Base-by-base conservation (phyloP, 1,140 invertebrate species). In the Diplogasteroides magnus region DNA sequence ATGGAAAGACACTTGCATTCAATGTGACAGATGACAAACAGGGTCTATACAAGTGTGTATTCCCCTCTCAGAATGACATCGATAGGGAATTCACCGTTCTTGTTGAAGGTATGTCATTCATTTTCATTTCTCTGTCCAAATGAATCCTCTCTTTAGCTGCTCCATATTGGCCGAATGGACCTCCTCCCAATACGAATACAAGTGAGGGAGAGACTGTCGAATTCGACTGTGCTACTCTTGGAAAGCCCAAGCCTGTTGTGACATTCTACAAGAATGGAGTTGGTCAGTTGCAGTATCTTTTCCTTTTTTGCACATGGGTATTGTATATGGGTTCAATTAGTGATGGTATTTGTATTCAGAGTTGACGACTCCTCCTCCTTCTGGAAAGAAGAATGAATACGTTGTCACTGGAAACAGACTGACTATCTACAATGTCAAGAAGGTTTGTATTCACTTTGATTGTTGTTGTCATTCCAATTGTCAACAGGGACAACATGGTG, bases 221-320 rank as follows among this genome's bases (percentile, higher is more conserved):
- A 72, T 96, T 98, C 79, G 86, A 87, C 64, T 98, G 96, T 85
- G 88, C 89, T 71, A 94, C 96, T 0, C 88, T 87, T 19, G 95
- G 94, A 73, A 88, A 89, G 1, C 96, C 96, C 0, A 87, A 89
- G 67, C 95, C 96, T 0, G 87, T 90, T 73, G 93, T 97, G 63
- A 89, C 92, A 77, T 98, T 96, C 94, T 96, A 95, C 68, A 90
- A 97, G 83, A 98, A 99, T 86, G 95, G 96, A 48, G 89, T 90
- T 55, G 79, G 80, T 80, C 37, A 73, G 78, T 76, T 60, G 61
- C 13, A 6, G 37, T 48, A 11, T 48, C 37, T n/a, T 72, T 58
- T 69, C 64, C 23, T 37, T 56, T 19, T 68, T 68, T 27, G 26
- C 25, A 48, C 23, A 68, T 66, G 23, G n/a, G 27, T 62, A 13